Evolutionary conservation across 2,888 invertebrate genomes (phyloP).

Genomic region (Drosophila mulleri): DNA sequence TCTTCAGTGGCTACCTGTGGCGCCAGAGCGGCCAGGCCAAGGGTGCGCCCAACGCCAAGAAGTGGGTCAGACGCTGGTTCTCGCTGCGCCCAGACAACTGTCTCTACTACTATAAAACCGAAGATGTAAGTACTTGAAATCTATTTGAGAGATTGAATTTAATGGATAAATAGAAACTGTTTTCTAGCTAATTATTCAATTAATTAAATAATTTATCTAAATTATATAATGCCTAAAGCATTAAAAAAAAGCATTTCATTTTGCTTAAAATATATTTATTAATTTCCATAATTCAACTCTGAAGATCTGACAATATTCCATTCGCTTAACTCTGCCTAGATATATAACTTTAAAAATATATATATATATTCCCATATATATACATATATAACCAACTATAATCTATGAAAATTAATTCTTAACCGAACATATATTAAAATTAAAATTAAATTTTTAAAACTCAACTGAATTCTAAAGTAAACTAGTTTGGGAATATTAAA

Average conservation of each 20-base stretch:
- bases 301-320: neutral
- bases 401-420: too few species aligned
- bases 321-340: neutral
- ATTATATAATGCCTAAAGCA: neutral
- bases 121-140: conserved; percentile 88
- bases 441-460: too few species aligned
- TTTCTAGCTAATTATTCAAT: too few species aligned
- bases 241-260: neutral
- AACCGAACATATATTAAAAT: too few species aligned
- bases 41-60: conserved; percentile 86
- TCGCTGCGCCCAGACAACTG: conserved; percentile 96
- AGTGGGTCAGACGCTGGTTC: conserved; percentile 97
- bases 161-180: too few species aligned
- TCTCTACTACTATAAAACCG: conserved; percentile 97
- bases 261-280: neutral
- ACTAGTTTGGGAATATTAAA: neutral
- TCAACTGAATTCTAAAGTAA: neutral
- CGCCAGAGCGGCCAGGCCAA: conserved; percentile 88
- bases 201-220: neutral
- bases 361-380: too few species aligned
- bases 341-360: too few species aligned
- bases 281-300: neutral
- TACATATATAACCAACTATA: too few species aligned
- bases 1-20: conserved; percentile 92
- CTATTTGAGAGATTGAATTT: neutral